Conservation (phyloP, 2,113 vertebrate genomes). For the Greenwoodochromis staneri region DNA sequence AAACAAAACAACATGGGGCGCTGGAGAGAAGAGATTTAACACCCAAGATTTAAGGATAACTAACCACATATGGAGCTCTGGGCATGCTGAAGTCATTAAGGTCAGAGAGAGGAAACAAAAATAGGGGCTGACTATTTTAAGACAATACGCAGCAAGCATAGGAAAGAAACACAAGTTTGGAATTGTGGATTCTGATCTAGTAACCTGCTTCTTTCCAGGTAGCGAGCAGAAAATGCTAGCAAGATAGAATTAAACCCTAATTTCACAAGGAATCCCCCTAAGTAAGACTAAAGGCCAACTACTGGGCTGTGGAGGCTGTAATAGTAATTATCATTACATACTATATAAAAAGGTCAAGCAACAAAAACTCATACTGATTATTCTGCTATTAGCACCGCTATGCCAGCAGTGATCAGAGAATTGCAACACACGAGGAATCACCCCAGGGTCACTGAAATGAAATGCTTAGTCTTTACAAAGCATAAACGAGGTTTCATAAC, state of each 20-base stretch:
- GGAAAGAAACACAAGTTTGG: not conserved
- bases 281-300: not conserved
- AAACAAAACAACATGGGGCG: constrained; percentile 13
- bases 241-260: not conserved
- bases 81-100: not conserved
- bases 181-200: not conserved
- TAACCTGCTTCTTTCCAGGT: not conserved
- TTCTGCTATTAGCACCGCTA: not conserved
- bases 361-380: not conserved
- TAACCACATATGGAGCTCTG: not conserved
- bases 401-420: not conserved
- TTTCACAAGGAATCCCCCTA: not conserved
- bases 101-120: not conserved
- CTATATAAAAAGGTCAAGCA: not conserved
- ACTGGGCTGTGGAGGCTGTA: not conserved
- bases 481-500: not conserved
- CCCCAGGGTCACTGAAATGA: not conserved
- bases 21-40: constrained; percentile 32
- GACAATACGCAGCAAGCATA: not conserved
- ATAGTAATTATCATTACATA: not conserved
- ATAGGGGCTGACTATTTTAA: not conserved
- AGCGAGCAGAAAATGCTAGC: not conserved
- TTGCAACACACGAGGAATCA: not conserved
- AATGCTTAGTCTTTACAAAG: not conserved
- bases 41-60: constrained; percentile 14